Evolutionary conservation across 2,888 invertebrate species (phyloP).

Genomic region (Penaeus monodon): DNA sequence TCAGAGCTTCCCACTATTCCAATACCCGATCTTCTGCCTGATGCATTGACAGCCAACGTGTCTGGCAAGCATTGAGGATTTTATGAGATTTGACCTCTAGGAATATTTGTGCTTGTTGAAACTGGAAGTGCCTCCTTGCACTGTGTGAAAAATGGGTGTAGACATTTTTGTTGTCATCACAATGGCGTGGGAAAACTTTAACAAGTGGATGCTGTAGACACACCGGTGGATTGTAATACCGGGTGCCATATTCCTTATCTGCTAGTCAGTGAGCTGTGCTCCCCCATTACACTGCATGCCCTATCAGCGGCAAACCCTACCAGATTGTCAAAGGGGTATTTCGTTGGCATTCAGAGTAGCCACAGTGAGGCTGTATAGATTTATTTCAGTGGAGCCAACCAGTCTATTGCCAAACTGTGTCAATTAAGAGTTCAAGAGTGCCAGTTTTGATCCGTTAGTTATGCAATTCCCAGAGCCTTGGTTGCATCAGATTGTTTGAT

Average conservation of each 20-base stretch:
- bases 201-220: constrained; percentile 23
- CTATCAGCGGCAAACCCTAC: constrained; percentile 36
- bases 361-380: constrained; percentile 6
- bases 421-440: not conserved
- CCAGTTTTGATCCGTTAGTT: constrained; percentile 5
- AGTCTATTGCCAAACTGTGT: not conserved
- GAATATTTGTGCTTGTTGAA: no score
- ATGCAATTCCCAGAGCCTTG: no score
- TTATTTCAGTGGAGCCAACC: constrained; percentile 17
- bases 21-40: constrained; percentile 13
- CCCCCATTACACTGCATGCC: constrained; percentile 34
- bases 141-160: constrained; percentile 34
- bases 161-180: constrained; percentile 7
- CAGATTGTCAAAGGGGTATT: constrained; percentile 25
- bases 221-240: constrained; percentile 15
- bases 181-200: constrained; percentile 21
- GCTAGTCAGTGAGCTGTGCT: constrained; percentile 17
- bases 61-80: constrained; percentile 31
- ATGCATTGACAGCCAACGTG: constrained; percentile 19
- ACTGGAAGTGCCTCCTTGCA: constrained; percentile 22
- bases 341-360: not conserved
- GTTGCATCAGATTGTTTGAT: no score
- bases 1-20: constrained; percentile 31
- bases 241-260: not conserved
- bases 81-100: constrained; percentile 30